Evolutionary conservation across 2,113 vertebrate genomes (phyloP).

Genomic region (Gila orcuttii): DNA sequence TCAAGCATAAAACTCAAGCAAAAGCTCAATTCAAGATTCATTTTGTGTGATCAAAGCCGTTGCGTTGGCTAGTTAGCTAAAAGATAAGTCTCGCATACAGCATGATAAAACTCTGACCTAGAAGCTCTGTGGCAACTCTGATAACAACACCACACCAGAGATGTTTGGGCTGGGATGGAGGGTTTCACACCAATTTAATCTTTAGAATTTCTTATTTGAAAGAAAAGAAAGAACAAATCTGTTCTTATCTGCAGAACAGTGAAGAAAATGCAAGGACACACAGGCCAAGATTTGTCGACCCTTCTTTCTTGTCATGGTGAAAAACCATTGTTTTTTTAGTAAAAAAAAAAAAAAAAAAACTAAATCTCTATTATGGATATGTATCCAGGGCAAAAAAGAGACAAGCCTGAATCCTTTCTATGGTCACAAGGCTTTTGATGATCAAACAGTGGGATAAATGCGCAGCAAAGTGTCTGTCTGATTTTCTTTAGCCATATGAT

Average conservation of each 20-base stretch:
- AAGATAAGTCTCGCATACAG: not conserved
- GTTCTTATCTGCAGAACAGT: constrained; percentile 6
- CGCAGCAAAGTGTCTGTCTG: constrained; percentile 44
- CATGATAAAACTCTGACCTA: constrained; percentile 24
- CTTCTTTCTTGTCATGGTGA: not conserved
- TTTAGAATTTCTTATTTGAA: not conserved
- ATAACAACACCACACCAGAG: not conserved
- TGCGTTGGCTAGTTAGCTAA: not conserved
- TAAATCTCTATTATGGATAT: not conserved
- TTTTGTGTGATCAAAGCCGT: not conserved
- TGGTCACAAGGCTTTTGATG: constrained; percentile 20
- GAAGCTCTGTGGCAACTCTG: not conserved
- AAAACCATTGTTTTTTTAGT: too few species aligned
- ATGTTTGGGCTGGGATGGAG: constrained; percentile 24
- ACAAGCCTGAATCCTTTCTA: not conserved
- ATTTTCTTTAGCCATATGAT: constrained; percentile 57
- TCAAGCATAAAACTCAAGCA: not conserved
- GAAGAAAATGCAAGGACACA: not conserved
- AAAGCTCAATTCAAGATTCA: not conserved
- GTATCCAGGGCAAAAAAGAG: not conserved
- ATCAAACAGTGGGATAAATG: constrained; percentile 27
- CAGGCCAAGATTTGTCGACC: not conserved
- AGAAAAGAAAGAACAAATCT: not conserved
- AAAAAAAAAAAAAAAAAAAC: not conserved
- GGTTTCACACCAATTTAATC: not conserved